Evolutionary conservation across 1,140 invertebrate species (phyloP), one percentile per base, ranked within the genome.

Genomic region (Lerema accius): DNA sequence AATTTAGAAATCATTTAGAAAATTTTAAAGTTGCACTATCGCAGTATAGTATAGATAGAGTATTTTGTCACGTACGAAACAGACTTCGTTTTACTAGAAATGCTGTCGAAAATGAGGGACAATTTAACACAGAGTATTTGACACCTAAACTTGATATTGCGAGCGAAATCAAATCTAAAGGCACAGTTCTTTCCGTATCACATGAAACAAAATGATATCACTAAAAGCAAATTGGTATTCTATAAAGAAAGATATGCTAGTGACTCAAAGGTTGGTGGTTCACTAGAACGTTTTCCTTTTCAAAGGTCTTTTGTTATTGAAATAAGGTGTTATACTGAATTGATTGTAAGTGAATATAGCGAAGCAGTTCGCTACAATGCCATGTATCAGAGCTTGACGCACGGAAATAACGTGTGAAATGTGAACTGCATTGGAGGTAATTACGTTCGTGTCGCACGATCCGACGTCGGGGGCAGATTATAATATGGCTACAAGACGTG

Each of bases 371-470:
- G 28, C 55, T 61, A 45, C 48, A 60, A 53, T 65, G 46, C 64
- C 68, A 70, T 76, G 69, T 67, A 63, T 73, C 63, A 73, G 59
- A 68, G 55, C 55, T 39, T 59, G 55, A 59, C 55, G 55, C 46
- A 59, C 55, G 28, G 55, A 59, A 59, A 61, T 61, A 50, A 49
- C 40, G 69, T 74, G 71, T 70, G 76, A 70, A 70, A 58, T 75
- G 73, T 66, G 55, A 69, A 66, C 68, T 67, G 67, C 71, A 74
- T 75, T 65, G 63, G 61, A 66, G 51, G 74, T 78, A 80, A 83
- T 82, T 82, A 71, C 68, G 63, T 82, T 83, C 77, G 76, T 78
- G 82, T 76, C 67, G 45, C 73, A 75, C 73, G 78, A 55, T 69
- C 39, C 17, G 43, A 62, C 58, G 55, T 63, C 48, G 48, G 48